Conservation (phyloP, 2,797 vertebrate species). For the Molossus molossus region DNA sequence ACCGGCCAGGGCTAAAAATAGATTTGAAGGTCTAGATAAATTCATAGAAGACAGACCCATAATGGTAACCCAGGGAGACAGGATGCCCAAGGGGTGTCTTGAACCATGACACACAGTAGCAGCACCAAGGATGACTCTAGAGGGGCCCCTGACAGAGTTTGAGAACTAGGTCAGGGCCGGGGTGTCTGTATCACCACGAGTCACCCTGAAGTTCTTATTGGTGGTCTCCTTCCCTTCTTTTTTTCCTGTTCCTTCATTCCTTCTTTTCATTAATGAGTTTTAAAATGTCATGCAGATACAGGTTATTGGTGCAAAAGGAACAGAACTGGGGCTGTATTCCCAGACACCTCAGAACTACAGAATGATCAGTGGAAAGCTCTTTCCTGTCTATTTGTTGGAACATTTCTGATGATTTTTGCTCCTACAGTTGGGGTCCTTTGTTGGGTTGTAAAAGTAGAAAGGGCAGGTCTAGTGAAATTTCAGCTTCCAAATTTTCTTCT, state of each 20-base stretch:
- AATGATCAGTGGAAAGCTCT: background rate
- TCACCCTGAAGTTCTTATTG: background rate
- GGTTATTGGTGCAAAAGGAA: background rate
- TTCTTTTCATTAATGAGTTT: constrained; percentile 2
- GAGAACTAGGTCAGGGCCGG: background rate
- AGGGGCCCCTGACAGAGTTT: background rate
- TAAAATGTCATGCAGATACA: background rate
- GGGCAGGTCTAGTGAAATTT: background rate
- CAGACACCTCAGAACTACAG: background rate
- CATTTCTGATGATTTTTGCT: background rate
- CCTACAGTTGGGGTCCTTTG: background rate
- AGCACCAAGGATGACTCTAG: background rate
- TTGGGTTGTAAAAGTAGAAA: background rate
- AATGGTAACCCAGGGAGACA: background rate
- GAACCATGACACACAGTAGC: background rate
- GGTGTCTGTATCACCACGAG: background rate
- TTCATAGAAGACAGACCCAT: background rate
- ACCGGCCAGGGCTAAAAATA: background rate
- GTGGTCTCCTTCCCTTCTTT: background rate
- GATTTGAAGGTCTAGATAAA: constrained; percentile 34
- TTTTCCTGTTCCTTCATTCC: background rate
- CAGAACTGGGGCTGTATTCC: constrained; percentile 22
- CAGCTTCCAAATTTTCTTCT: background rate
- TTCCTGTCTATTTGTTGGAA: background rate
- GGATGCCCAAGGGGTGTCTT: background rate